These are phyloP conservation scores for Gambusia affinis DNA, from an alignment of 2,113 vertebrate species.

Conservation along the genomic window DNA sequence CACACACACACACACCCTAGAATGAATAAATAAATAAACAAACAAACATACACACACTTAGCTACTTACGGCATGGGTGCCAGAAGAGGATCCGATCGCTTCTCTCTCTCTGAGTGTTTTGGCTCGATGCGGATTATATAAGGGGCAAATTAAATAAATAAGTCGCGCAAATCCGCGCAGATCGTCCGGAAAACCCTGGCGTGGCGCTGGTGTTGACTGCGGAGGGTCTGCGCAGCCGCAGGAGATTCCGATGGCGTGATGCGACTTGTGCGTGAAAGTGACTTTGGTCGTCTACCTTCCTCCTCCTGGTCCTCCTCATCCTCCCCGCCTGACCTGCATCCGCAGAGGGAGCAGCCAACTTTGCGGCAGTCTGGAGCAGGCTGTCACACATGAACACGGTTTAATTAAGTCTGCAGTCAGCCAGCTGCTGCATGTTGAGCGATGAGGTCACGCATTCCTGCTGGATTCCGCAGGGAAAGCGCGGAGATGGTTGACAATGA, in stretches of 20 bases:
- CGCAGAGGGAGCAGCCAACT: conserved; percentile 4
- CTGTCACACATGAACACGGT: no score
- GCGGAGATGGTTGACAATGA: no score
- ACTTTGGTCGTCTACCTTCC: conserved; percentile 10
- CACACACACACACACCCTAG: neutral
- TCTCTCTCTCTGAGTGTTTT: conserved; percentile 1
- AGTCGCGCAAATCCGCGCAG: conserved; percentile 57
- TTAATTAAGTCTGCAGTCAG: neutral
- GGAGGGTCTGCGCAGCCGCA: conserved; percentile 69
- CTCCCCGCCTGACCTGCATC: conserved; percentile 15
- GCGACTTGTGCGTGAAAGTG: conserved; percentile 29
- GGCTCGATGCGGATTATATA: conserved; percentile 65
- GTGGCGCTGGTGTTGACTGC: conserved; percentile 20
- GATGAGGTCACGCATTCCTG: neutral
- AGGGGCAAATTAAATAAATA: conserved; percentile 72
- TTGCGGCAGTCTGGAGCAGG: no score
- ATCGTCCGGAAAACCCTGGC: conserved; percentile 61
- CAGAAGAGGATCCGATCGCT: conserved; percentile 6
- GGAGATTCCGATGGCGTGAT: conserved; percentile 73
- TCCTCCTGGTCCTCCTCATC: no score
- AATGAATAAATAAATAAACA: conserved; percentile 23
- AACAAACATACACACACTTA: conserved; percentile 1
- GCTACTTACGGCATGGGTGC: conserved; percentile 64
- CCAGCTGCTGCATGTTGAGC: neutral
- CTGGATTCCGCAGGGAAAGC: neutral